Evolutionary conservation across 2,113 vertebrate species (phyloP).

Genomic region (Plecotus auritus): DNA sequence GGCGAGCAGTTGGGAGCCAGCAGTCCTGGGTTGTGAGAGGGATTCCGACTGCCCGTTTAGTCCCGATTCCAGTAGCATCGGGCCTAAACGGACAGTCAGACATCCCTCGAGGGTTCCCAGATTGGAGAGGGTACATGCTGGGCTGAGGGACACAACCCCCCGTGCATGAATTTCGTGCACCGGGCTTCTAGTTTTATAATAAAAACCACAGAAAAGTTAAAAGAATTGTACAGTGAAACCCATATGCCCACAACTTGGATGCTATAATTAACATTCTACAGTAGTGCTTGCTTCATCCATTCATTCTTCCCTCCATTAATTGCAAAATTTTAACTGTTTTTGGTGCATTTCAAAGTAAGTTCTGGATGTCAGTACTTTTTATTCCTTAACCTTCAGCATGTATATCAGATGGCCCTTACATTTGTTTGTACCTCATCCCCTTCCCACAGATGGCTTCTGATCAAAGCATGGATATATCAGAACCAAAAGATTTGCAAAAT

Average conservation of each 20-base stretch:
- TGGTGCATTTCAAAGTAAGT: neutral
- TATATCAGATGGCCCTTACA: neutral
- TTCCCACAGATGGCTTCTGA: neutral
- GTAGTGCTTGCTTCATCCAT: neutral
- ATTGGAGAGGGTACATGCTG: too few species aligned
- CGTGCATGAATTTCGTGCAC: too few species aligned
- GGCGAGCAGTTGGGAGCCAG: too few species aligned
- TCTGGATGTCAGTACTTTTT: neutral
- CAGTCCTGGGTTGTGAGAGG: too few species aligned
- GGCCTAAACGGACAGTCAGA: too few species aligned
- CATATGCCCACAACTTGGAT: neutral
- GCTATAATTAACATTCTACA: neutral
- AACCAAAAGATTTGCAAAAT: neutral
- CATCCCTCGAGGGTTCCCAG: too few species aligned
- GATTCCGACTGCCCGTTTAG: too few species aligned
- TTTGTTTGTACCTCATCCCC: neutral
- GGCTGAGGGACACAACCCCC: too few species aligned
- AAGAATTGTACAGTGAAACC: neutral
- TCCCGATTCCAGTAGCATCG: too few species aligned
- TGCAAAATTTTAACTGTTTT: neutral
- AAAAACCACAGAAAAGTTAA: neutral
- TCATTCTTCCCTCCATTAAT: neutral
- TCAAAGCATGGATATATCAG: neutral
- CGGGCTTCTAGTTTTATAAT: neutral
- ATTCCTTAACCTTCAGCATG: neutral